Evolutionary conservation across 2,797 vertebrate genomes (phyloP).

Genomic region (Sciurus carolinensis): DNA sequence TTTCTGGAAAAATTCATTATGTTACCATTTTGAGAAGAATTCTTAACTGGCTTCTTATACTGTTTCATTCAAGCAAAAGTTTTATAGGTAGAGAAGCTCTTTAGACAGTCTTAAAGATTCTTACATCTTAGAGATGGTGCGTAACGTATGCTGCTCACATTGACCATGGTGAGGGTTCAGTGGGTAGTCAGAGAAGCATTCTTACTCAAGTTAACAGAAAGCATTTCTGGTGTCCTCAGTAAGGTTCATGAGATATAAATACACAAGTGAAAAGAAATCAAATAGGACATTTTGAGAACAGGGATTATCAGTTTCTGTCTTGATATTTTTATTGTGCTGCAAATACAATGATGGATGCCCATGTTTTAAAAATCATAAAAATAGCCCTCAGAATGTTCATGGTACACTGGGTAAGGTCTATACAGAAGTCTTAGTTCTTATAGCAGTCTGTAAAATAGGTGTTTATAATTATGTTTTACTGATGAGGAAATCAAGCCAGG

Average conservation of each 20-base stretch:
- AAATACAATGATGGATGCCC: background rate
- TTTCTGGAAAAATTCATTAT: constrained; percentile 51
- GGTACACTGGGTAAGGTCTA: background rate
- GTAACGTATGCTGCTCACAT: background rate
- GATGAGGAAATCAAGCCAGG: constrained; percentile 9
- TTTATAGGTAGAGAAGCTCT: constrained; percentile 52
- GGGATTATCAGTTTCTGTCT: constrained; percentile 5
- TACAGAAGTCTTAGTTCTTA: constrained; percentile 35
- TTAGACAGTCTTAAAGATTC: constrained; percentile 39
- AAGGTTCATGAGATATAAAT: background rate
- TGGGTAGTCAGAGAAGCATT: background rate
- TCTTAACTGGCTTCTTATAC: background rate
- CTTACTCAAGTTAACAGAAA: constrained; percentile 46
- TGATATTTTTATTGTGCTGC: background rate
- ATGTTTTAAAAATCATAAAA: constrained; percentile 15
- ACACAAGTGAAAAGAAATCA: constrained; percentile 15
- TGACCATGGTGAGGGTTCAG: background rate
- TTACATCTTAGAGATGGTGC: background rate
- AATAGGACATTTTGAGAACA: constrained; percentile 25
- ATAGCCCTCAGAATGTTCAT: constrained; percentile 11
- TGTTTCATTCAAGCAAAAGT: background rate
- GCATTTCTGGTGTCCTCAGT: constrained; percentile 22
- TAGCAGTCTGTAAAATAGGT: constrained; percentile 7
- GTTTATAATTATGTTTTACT: background rate
- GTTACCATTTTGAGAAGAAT: constrained; percentile 45